Evolutionary conservation across 2,797 vertebrate genomes (phyloP).

Genomic region (Labroides dimidiatus): DNA sequence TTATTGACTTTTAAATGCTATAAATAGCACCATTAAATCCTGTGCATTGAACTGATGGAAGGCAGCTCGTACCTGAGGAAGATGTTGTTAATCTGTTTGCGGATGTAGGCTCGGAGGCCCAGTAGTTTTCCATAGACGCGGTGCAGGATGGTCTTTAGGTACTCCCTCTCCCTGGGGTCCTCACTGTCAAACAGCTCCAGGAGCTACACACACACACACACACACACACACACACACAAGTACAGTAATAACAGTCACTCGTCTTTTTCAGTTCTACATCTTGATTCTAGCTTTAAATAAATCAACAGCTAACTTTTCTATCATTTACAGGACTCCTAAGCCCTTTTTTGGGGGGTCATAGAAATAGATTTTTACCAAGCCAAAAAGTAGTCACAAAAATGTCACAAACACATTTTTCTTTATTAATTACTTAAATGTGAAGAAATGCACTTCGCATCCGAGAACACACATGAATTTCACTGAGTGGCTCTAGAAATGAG

Average conservation of each 20-base stretch:
- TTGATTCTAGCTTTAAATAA: too few species aligned
- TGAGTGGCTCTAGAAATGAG: not conserved
- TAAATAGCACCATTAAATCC: conserved; percentile 26
- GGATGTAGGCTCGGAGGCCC: conserved; percentile 93
- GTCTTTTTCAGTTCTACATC: not conserved
- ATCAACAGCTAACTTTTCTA: too few species aligned
- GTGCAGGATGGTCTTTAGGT: conserved; percentile 95
- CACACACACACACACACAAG: conserved; percentile 15
- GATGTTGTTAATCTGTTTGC: conserved; percentile 97
- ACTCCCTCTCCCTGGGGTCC: conserved; percentile 93
- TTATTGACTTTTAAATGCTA: conserved; percentile 20
- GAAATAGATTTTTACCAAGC: too few species aligned
- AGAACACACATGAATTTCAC: not conserved
- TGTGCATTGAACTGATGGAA: conserved; percentile 1
- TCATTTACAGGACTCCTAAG: too few species aligned
- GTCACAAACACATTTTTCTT: too few species aligned
- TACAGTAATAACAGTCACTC: conserved; percentile 25
- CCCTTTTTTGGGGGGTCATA: too few species aligned
- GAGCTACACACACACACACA: conserved; percentile 76
- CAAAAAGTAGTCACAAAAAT: too few species aligned
- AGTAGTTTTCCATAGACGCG: conserved; percentile 95
- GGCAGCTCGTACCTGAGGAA: conserved; percentile 87
- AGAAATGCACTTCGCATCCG: too few species aligned
- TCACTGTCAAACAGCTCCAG: conserved; percentile 94
- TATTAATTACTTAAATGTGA: too few species aligned